These are phyloP conservation scores for Cancer borealis DNA, from an alignment of 2,888 invertebrate species.

Conservation along the genomic window DNA sequence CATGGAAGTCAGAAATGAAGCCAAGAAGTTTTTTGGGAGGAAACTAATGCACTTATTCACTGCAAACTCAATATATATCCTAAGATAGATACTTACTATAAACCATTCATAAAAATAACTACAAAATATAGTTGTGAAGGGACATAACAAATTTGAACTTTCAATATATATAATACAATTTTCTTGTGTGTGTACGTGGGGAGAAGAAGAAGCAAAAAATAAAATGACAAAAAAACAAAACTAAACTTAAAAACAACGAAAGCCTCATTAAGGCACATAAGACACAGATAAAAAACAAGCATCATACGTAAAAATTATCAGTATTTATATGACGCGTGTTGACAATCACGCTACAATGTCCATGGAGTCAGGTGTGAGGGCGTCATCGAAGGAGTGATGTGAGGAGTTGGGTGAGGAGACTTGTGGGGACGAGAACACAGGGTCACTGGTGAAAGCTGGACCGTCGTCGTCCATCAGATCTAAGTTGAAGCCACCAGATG, in stretches of 20 bases:
- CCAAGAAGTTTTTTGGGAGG: not conserved
- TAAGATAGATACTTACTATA: not conserved
- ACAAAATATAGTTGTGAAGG: slow-evolving; percentile 29
- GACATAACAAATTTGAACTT: slow-evolving; percentile 45
- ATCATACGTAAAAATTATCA: not conserved
- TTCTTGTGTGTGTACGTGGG: not conserved
- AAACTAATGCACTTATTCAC: slow-evolving; percentile 28
- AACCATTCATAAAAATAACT: slow-evolving; percentile 39
- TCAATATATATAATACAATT: not conserved
- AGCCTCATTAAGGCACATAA: slow-evolving; percentile 32
- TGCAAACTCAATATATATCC: not conserved
- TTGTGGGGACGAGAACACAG: slow-evolving; percentile 75
- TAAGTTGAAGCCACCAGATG: slow-evolving; percentile 69
- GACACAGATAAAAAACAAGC: not conserved
- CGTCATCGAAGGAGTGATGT: slow-evolving; percentile 74
- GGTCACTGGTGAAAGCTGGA: slow-evolving; percentile 72
- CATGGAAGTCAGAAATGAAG: not conserved
- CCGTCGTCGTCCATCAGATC: slow-evolving; percentile 75
- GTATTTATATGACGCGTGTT: not conserved
- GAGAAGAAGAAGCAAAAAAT: not conserved
- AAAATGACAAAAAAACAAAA: slow-evolving; percentile 39
- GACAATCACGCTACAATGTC: slow-evolving; percentile 74
- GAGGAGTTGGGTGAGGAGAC: slow-evolving; percentile 75
- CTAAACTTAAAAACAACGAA: slow-evolving; percentile 8
- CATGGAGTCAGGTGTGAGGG: slow-evolving; percentile 76